Evolutionary conservation across 1,140 invertebrate species (phyloP).

Genomic region (Agrilus planipennis): DNA sequence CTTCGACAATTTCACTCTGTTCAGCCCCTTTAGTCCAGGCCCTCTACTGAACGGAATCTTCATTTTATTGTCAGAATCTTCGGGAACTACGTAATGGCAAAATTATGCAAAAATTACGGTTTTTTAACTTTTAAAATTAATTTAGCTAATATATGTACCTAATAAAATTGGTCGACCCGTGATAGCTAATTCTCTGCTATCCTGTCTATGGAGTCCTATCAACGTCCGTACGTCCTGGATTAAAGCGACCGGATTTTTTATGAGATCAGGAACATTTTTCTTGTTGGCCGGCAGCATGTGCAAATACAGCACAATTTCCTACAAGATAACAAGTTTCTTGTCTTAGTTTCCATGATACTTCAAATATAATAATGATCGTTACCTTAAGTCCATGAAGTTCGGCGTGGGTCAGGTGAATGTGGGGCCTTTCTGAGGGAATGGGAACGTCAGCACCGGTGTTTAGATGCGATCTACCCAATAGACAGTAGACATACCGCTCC

Average conservation of each 20-base stretch:
- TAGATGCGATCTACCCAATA: conserved; percentile 74
- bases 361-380: conserved; percentile 7
- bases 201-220: conserved; percentile 77
- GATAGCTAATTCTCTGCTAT: conserved; percentile 67
- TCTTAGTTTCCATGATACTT: too few species aligned
- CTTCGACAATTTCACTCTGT: conserved; percentile 10
- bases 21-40: conserved; percentile 24
- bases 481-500: conserved; percentile 80
- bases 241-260: conserved; percentile 78
- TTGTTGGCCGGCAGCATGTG: conserved; percentile 77
- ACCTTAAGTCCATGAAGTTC: conserved; percentile 84
- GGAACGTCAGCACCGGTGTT: conserved; percentile 41
- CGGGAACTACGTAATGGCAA: conserved; percentile 13
- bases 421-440: conserved; percentile 36
- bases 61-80: conserved; percentile 15
- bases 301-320: conserved; percentile 82
- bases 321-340: too few species aligned
- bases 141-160: conserved; percentile 25
- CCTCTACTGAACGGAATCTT: conserved; percentile 12
- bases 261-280: conserved; percentile 84
- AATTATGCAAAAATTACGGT: neutral
- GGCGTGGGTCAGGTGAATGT: conserved; percentile 64
- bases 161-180: conserved; percentile 66
- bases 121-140: neutral
- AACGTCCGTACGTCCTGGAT: conserved; percentile 80